These are phyloP conservation scores for Paratilapia polleni DNA, from an alignment of 2,113 vertebrate species.

Conservation along the genomic window DNA sequence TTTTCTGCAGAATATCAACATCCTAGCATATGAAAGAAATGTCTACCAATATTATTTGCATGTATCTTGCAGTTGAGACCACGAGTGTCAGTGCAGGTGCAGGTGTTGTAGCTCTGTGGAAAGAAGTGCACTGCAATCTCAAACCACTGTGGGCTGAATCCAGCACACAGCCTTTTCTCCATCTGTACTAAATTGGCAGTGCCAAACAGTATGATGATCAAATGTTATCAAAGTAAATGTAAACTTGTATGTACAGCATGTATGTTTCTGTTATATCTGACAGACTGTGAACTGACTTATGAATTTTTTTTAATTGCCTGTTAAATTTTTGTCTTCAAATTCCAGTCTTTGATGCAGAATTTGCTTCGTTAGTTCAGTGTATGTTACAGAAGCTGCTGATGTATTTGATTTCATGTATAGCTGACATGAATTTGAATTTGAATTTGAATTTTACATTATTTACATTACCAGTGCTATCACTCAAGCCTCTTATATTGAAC, in stretches of 20 bases:
- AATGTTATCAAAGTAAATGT: neutral
- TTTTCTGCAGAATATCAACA: neutral
- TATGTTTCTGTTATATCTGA: neutral
- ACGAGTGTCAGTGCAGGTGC: neutral
- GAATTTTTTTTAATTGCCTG: neutral
- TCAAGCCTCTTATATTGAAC: neutral
- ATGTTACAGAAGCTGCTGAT: neutral
- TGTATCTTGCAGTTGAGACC: neutral
- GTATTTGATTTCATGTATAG: neutral
- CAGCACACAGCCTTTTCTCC: conserved; percentile 6
- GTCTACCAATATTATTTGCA: neutral
- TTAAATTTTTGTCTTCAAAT: conserved; percentile 1
- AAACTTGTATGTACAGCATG: neutral
- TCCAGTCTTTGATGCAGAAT: neutral
- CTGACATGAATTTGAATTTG: neutral
- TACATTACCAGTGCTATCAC: too few species aligned
- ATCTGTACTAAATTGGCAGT: neutral
- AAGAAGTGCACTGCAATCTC: neutral
- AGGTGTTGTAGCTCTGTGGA: conserved; percentile 12
- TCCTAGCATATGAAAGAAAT: neutral
- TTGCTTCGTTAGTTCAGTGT: neutral
- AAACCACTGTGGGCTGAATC: conserved; percentile 38
- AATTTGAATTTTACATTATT: too few species aligned
- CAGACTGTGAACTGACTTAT: neutral
- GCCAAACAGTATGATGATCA: neutral